Percentiles rank a stretch among this genome's conserved stretches.
These are phyloP conservation scores for Scomberomorus guttatus DNA, from an alignment of 2,797 vertebrate species.

Conservation along the genomic window DNA sequence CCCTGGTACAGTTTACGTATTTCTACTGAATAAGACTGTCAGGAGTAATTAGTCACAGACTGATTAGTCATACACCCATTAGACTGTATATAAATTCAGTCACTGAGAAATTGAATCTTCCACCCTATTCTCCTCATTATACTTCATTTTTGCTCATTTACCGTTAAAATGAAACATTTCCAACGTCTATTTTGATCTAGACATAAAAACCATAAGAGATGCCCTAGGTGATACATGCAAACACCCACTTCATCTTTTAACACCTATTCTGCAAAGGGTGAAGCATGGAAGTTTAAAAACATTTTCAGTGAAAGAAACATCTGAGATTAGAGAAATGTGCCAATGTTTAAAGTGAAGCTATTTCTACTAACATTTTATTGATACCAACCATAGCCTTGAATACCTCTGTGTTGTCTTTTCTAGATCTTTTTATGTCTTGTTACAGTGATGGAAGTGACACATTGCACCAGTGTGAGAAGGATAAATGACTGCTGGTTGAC, in stretches of 20 bases:
- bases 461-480: constrained; percentile 38
- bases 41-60: constrained; percentile 62
- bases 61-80: constrained; percentile 61
- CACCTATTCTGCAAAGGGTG: constrained; percentile 51
- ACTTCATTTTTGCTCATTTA: constrained; percentile 62
- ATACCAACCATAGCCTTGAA: constrained; percentile 47
- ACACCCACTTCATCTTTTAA: constrained; percentile 59
- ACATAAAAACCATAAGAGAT: constrained; percentile 60
- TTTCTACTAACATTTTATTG: constrained; percentile 59
- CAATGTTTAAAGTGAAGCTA: constrained; percentile 54
- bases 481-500: constrained; percentile 61
- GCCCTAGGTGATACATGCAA: constrained; percentile 68
- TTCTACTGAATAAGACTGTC: constrained; percentile 40
- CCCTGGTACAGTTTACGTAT: constrained; percentile 17
- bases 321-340: constrained; percentile 55
- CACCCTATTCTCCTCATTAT: constrained; percentile 55
- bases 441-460: constrained; percentile 49
- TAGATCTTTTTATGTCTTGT: constrained; percentile 23
- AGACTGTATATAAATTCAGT: constrained; percentile 49
- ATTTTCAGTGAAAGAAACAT: constrained; percentile 54
- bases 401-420: constrained; percentile 2
- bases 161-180: constrained; percentile 55
- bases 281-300: constrained; percentile 64
- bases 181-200: constrained; percentile 61
- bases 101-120: constrained; percentile 59